A percentile compares a stretch with the other conserved stretches of the same genome.
phyloP scores from a whole-genome alignment of 2,797 vertebrate genomes.

The Salarias fasciatus region DNA sequence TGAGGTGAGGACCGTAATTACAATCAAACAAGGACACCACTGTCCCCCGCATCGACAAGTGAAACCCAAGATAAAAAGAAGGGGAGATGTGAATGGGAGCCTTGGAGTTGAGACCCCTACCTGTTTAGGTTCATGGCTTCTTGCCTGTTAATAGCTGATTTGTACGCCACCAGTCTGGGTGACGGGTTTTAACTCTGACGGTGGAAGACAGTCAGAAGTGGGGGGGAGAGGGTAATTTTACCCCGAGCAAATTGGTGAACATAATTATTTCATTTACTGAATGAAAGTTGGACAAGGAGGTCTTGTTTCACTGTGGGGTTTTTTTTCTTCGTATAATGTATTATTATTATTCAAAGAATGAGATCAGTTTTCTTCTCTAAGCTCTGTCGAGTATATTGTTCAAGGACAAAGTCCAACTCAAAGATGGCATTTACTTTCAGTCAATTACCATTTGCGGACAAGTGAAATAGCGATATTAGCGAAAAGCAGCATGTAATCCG shows the following conservation, averaged over 20 bases:
- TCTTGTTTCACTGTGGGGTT: conserved; percentile 71
- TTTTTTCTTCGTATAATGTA: conserved; percentile 62
- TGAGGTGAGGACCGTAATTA: conserved; percentile 80
- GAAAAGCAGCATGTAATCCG: conserved; percentile 72
- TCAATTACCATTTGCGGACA: conserved; percentile 72
- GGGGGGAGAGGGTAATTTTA: conserved; percentile 60
- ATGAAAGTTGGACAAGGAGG: conserved; percentile 66
- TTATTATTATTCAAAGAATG: conserved; percentile 62
- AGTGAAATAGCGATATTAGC: conserved; percentile 76
- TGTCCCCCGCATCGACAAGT: conserved; percentile 71
- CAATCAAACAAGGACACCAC: conserved; percentile 77
- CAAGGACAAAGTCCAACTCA: conserved; percentile 63
- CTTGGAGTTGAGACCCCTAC: conserved; percentile 53
- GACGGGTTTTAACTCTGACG: conserved; percentile 50
- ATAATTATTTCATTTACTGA: conserved; percentile 62
- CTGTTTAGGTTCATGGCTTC: conserved; percentile 65
- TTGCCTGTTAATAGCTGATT: conserved; percentile 55
- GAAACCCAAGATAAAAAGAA: conserved; percentile 76
- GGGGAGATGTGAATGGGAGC: conserved; percentile 58
- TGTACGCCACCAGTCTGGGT: conserved; percentile 51
- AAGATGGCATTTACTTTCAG: conserved; percentile 59
- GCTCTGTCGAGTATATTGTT: conserved; percentile 59
- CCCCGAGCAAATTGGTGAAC: conserved; percentile 36
- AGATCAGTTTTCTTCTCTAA: conserved; percentile 67
- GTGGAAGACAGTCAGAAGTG: conserved; percentile 56